Conservation (phyloP, 2,888 invertebrate species). For the Cephus spinipes region DNA sequence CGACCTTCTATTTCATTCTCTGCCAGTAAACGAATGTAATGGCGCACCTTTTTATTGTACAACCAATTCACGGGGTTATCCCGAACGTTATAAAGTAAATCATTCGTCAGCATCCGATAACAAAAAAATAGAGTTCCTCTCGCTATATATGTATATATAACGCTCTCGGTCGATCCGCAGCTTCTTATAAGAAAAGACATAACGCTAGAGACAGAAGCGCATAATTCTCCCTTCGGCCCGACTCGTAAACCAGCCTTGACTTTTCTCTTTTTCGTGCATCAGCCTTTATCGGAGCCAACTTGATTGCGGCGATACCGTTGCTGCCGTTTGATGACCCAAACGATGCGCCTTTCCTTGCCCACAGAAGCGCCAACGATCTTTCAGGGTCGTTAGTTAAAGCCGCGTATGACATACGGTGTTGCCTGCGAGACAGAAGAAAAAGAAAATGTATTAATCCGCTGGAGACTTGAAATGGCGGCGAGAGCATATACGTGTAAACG, state of each 20-base stretch:
- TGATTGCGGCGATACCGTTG: neutral
- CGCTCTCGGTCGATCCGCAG: neutral
- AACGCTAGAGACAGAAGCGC: neutral
- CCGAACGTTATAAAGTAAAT: neutral
- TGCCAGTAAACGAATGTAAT: neutral
- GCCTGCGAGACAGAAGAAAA: slow-evolving; percentile 18
- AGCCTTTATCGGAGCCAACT: neutral
- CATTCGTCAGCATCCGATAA: neutral
- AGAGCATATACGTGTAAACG: neutral
- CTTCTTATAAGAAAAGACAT: neutral
- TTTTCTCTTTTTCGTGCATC: neutral
- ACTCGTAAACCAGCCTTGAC: neutral
- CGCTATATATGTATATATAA: neutral
- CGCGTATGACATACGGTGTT: slow-evolving; percentile 32
- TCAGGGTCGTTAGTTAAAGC: slow-evolving; percentile 39
- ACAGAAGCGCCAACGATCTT: slow-evolving; percentile 29
- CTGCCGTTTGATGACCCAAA: slow-evolving; percentile 2
- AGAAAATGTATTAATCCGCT: neutral
- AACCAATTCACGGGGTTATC: neutral
- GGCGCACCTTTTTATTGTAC: neutral
- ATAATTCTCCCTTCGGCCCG: neutral
- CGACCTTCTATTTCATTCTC: neutral
- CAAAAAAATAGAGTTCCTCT: neutral
- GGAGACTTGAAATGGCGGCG: neutral
- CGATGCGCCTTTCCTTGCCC: neutral